Conservation (phyloP, 2,797 vertebrate species). For the Halcyon badia region DNA sequence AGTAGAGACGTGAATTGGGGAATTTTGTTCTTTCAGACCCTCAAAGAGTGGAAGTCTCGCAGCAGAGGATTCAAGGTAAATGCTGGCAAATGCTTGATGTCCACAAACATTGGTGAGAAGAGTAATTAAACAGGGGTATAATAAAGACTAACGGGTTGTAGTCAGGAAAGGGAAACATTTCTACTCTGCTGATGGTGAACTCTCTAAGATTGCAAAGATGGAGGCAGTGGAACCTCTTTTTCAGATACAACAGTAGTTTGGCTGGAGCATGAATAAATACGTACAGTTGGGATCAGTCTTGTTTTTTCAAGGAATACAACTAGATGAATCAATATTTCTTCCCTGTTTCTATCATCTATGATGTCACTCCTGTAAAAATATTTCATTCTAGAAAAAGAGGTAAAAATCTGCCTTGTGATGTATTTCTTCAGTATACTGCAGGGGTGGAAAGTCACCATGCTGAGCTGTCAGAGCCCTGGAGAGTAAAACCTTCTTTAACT, state of each 20-base stretch:
- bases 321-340: not conserved
- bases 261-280: not conserved
- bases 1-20: not conserved
- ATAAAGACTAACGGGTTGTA: not conserved
- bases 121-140: not conserved
- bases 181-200: not conserved
- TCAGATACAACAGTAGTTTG: not conserved
- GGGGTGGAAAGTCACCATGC: not conserved
- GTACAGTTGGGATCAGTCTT: not conserved
- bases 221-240: not conserved
- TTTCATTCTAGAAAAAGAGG: not conserved
- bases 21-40: not conserved
- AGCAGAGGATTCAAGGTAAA: not conserved
- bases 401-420: not conserved
- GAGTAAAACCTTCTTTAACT: not conserved
- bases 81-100: not conserved
- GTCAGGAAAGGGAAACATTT: not conserved
- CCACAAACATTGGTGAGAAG: not conserved
- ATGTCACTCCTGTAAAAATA: not conserved
- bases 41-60: not conserved
- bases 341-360: not conserved
- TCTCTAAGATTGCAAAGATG: not conserved
- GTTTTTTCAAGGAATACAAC: not conserved
- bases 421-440: not conserved
- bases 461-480: not conserved